Conservation (phyloP, 2,797 vertebrate species). For the Mus caroli region DNA sequence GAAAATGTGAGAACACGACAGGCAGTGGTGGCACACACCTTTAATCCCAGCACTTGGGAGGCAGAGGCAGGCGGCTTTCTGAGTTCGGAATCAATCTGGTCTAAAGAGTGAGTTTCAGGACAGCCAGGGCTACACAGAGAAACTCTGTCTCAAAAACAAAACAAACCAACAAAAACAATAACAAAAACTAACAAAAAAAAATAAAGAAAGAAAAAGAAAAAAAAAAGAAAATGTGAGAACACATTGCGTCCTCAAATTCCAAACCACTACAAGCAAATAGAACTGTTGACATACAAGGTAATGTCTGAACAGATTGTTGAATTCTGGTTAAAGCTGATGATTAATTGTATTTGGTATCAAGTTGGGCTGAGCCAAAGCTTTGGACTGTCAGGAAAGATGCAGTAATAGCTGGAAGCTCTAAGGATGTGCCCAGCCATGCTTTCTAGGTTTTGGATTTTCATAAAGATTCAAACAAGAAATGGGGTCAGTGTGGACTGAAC, state of each 20-base stretch:
- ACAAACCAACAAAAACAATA: too few species aligned
- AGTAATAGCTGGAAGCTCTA: background rate
- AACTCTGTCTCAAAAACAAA: too few species aligned
- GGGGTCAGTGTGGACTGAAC: background rate
- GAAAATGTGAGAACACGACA: too few species aligned
- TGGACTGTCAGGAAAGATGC: background rate
- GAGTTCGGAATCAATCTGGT: too few species aligned
- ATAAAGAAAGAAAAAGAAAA: too few species aligned
- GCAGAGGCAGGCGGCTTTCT: too few species aligned
- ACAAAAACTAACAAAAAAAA: too few species aligned
- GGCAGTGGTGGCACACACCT: too few species aligned
- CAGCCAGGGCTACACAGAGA: too few species aligned
- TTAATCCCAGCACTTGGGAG: too few species aligned
- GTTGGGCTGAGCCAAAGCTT: background rate
- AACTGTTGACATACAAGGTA: background rate
- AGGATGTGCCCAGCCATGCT: background rate
- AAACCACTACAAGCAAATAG: constrained; percentile 4
- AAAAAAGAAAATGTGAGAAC: background rate
- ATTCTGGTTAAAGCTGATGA: background rate
- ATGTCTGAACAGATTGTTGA: background rate
- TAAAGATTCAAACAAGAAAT: background rate
- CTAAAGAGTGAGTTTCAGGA: too few species aligned
- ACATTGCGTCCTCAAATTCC: background rate
- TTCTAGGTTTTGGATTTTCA: background rate
- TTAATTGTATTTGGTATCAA: background rate